Conservation (phyloP, 1,140 invertebrate genomes). For the Ditylenchus dipsaci region DNA sequence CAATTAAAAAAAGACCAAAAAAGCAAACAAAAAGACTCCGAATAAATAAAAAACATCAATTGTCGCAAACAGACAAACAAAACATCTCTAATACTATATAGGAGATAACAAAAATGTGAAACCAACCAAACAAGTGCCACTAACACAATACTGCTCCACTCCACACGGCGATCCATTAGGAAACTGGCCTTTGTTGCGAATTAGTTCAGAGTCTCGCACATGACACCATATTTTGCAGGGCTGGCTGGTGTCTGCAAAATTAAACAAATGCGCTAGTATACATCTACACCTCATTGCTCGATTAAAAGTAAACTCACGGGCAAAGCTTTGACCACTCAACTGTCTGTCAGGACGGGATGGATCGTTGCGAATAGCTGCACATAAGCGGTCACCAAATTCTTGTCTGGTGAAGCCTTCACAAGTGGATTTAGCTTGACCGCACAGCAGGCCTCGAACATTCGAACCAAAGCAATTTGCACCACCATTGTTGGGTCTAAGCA, state of each 20-base stretch:
- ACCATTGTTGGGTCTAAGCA: slow-evolving; percentile 55
- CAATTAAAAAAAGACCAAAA: too few species aligned
- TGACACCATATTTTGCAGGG: slow-evolving; percentile 58
- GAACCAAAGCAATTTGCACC: slow-evolving; percentile 43
- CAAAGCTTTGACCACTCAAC: slow-evolving; percentile 50
- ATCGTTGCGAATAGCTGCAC: slow-evolving; percentile 49
- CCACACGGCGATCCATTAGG: slow-evolving; percentile 57
- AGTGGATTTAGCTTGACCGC: slow-evolving; percentile 34
- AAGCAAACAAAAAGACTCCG: not conserved
- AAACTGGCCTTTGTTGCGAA: slow-evolving; percentile 58
- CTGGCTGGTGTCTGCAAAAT: slow-evolving; percentile 51
- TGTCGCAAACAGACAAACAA: not conserved
- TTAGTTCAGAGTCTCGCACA: slow-evolving; percentile 52
- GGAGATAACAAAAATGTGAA: slow-evolving; percentile 6
- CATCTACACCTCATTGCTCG: too few species aligned
- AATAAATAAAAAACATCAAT: not conserved
- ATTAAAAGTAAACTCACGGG: slow-evolving; percentile 30
- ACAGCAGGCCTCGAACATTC: slow-evolving; percentile 49
- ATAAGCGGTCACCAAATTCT: slow-evolving; percentile 54
- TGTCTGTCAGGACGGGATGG: slow-evolving; percentile 47
- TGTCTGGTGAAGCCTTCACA: slow-evolving; percentile 50
- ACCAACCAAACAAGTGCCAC: slow-evolving; percentile 43
- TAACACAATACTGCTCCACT: slow-evolving; percentile 49
- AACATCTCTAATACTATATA: not conserved
- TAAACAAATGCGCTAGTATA: not conserved